Base-by-base conservation (phyloP, 1,140 invertebrate genomes). In the Eriocheir sinensis region DNA sequence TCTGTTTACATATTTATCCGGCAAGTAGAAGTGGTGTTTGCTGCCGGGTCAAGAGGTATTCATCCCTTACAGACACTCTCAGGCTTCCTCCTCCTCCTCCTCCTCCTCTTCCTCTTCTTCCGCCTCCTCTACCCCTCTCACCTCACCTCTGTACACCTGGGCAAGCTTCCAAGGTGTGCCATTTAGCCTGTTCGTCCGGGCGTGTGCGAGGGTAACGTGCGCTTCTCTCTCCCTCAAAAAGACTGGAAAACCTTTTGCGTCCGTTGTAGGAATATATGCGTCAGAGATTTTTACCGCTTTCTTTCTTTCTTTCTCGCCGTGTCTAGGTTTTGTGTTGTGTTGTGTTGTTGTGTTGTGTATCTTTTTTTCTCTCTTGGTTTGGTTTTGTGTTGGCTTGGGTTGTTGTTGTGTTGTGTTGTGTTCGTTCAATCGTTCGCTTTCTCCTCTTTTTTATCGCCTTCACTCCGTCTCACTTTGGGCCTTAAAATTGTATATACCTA, bases 161-260 rank as follows among this genome's bases (percentile, higher is more conserved):
- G 21, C 60, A n/a, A 3, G 12, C 27, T 72, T 4, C 44, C 21
- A 21, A 72, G 60, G 60, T 72, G 60, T 72, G 60, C 60, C 60
- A 72, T 72, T 72, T 72, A 72, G 60, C 60, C 60, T 72, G 60
- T 72, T 27, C 60, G 60, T 72, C 60, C 60, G 60, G 60, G 60
- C 60, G 60, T 72, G 60, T 12, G 12, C 0, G 27, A 72, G 60
- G n/a, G 60, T 72, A 72, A 72, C 60, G 60, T n/a, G 60, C 21
- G 60, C 60, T 72, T 72, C 21, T 72, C 60, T 72, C 60, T 72
- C 6, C 60, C 60, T 72, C 60, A 27, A 72, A 72, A 72, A 12
- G 4, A 12, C 27, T 3, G 60, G 21, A 72, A 72, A 72, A 72
- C 9, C 60, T 72, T 72, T 21, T 72, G 60, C 60, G 60, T 72